Evolutionary conservation across 1,140 invertebrate genomes (phyloP), one percentile per base, ranked within the genome.

Genomic region (Drosophila kurseongensis): DNA sequence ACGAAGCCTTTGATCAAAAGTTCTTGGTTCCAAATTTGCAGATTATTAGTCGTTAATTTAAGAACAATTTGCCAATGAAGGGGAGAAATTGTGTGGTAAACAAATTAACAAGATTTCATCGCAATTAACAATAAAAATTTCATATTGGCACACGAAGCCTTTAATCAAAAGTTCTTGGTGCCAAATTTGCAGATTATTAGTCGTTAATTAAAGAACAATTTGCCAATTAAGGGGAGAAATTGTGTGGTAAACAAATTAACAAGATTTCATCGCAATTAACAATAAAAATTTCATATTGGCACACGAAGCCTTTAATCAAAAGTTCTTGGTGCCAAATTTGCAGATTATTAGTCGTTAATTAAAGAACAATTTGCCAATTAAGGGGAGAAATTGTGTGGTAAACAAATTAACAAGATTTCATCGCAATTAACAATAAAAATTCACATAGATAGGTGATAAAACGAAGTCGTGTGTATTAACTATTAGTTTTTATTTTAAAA

Each of bases 311-410:
- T 4, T 13, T 40, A 14, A 16, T 29, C 10, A 10, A 13, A 9
- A 13, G 18, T 23, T 42, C 2, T 8, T 14, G 32, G 5, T 29
- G 35, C 18, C 18, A 12, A 47, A 18, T 36, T 68, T 13, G 14
- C 62, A 41, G 13, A 2, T 14, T 40, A 68, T 68, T 55, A 47
- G 27, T 10, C 16, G 42, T 13, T 57, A 69, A 69, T 47, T 36
- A 48, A n/a, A n/a, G 2, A 48, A 9, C 5, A 13, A 40, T 44
- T 32, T 44, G 13, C 5, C 18, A n/a, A 12, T 13, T 13, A 36
- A 18, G 1, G 6, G 27, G 56, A 35, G 56, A 58, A 58, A 47
- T 35, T 35, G 8, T 2, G 3, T 5, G 13, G 56, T 18, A 0
- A 1, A 4, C 14, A 4, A 41, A 7, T 36, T 13, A 3, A 16